Conservation (phyloP, 2,797 vertebrate species). For the Sebastes oblongus region DNA sequence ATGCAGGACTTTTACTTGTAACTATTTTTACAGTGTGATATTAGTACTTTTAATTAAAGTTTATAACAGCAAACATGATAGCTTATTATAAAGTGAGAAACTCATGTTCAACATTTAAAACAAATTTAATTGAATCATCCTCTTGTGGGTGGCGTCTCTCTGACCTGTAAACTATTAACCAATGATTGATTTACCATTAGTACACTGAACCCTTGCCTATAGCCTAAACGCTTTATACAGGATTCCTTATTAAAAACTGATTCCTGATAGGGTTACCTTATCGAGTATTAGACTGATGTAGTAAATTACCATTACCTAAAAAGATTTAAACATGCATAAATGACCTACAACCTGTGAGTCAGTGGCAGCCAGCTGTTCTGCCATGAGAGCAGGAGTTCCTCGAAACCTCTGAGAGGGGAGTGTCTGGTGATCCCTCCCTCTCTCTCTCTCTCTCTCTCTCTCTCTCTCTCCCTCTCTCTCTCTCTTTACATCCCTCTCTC, state of each 20-base stretch:
- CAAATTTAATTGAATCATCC: neutral
- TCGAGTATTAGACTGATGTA: neutral
- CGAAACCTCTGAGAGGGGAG: conserved; percentile 28
- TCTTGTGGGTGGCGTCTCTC: neutral
- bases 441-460: neutral
- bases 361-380: conserved; percentile 28
- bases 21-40: neutral
- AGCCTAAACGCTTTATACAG: neutral
- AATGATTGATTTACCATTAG: neutral
- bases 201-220: neutral
- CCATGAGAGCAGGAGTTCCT: conserved; percentile 27
- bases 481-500: neutral
- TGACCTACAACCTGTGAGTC: neutral
- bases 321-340: neutral
- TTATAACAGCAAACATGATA: neutral
- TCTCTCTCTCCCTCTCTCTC: neutral
- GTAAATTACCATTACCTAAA: neutral
- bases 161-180: neutral
- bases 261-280: neutral
- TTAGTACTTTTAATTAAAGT: neutral
- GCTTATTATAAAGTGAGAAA: neutral
- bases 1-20: neutral
- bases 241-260: neutral
- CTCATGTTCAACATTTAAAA: neutral
- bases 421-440: conserved; percentile 35